Conservation (phyloP, 2,113 vertebrate genomes). For the Fukomys damarensis region DNA sequence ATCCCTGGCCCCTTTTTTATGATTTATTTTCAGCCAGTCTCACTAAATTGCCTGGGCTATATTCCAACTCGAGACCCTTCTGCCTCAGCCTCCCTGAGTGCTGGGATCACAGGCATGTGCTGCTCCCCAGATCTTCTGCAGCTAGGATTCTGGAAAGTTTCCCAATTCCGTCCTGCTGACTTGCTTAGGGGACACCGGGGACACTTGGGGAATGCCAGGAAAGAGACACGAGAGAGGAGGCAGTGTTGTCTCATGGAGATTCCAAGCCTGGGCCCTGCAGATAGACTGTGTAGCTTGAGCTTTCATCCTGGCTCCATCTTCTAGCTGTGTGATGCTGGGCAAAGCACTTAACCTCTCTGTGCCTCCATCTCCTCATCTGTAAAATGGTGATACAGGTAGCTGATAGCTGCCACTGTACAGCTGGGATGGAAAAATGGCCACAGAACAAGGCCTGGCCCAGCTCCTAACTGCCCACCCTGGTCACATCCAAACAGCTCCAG, state of each 20-base stretch:
- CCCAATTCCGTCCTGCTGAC: neutral
- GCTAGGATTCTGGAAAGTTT: neutral
- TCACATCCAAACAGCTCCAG: neutral
- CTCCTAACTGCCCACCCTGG: neutral
- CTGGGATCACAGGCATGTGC: neutral
- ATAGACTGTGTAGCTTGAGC: neutral
- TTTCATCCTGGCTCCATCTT: neutral
- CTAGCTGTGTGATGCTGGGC: neutral
- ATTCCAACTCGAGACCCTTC: neutral
- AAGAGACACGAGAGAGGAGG: neutral
- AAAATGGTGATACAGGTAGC: neutral
- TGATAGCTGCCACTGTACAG: neutral
- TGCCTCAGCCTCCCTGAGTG: neutral
- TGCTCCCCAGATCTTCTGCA: neutral
- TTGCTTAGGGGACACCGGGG: neutral
- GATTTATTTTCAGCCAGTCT: neutral
- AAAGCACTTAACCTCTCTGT: neutral
- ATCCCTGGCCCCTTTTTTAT: neutral
- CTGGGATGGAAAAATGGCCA: neutral
- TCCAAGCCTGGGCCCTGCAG: neutral
- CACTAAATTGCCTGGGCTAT: neutral
- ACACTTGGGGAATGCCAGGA: neutral
- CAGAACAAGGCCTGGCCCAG: neutral
- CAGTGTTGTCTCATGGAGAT: neutral
- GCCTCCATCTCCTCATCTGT: neutral